These are phyloP conservation scores for Speoplatyrhinus poulsoni DNA, from an alignment of 2,113 vertebrate genomes.

Conservation along the genomic window DNA sequence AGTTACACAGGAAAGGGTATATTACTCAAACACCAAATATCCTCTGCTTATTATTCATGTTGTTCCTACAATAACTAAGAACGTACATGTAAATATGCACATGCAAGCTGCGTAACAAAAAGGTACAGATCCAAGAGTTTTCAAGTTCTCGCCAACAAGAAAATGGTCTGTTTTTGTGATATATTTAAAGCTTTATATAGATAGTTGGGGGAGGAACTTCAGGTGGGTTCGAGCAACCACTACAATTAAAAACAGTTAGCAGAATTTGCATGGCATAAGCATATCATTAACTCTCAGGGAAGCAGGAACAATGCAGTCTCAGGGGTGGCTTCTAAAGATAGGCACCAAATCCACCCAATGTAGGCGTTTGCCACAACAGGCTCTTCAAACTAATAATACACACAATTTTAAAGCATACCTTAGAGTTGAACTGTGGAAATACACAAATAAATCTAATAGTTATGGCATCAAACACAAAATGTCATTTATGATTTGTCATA, in stretches of 20 bases:
- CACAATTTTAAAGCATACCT: conserved; percentile 6
- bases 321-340: conserved; percentile 69
- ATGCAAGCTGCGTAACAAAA: not conserved
- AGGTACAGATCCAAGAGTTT: conserved; percentile 24
- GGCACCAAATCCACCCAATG: conserved; percentile 50
- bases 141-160: conserved; percentile 31
- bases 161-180: conserved; percentile 34
- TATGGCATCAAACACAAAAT: no score
- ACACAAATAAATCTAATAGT: no score
- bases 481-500: no score
- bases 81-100: no score
- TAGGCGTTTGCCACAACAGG: conserved; percentile 49
- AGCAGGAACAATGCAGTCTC: conserved; percentile 60
- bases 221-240: conserved; percentile 60
- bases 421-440: no score
- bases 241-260: conserved; percentile 72
- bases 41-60: no score
- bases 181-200: conserved; percentile 61
- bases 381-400: conserved; percentile 40
- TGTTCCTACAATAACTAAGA: no score
- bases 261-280: conserved; percentile 64
- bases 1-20: not conserved
- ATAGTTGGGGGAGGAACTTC: conserved; percentile 55
- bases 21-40: no score
- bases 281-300: conserved; percentile 70